Base-by-base conservation (phyloP, 2,888 invertebrate genomes). In the Caenorhabditis plicata region DNA sequence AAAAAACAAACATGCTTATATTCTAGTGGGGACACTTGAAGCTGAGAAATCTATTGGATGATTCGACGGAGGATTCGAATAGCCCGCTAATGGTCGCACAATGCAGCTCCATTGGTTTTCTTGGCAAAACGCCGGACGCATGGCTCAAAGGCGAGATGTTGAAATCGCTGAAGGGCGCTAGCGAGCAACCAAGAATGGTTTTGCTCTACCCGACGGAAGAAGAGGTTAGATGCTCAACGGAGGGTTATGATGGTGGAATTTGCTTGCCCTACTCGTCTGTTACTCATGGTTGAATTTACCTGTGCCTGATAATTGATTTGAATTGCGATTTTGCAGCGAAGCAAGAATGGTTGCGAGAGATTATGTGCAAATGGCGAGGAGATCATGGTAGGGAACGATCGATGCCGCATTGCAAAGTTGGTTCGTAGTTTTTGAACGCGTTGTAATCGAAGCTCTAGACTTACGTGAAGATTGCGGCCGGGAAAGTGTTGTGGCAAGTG, bases 351-450 rank as follows among this genome's bases (percentile, higher is more conserved):
- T 29, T 68, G 19, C 20, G 38, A 15, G 22, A 19, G 4, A 5
- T 25, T 8, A 35, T 72, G 39, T 64, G 71, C 45, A 65, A 66
- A 51, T 96, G 96, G 96, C 88, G 87, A 75, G 88, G 90, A 0
- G 87, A 87, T 2, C 81, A 83, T 0, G 85, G 87, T 13, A 85
- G 96, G n/a, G 87, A 88, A 41, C 83, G 86, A 50, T 92, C 93
- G 0, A 90, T 92, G 87, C 98, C 98, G 0, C 96, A 98, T 80
- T 91, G 95, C 32, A 98, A 98, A 82, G 87, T 88, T 0, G 13
- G n/a, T 51, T 45, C 25, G 56, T 15, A 23, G 47, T 17, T 55
- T 20, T 48, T 40, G 9, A 40, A 22, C 9, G 40, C 20, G 22
- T 19, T 19, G 9, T 9, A 23, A 40, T 22, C 19, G 22, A 40